Base-by-base conservation (phyloP, 2,888 invertebrate genomes). In the Drosophila lutescens region DNA sequence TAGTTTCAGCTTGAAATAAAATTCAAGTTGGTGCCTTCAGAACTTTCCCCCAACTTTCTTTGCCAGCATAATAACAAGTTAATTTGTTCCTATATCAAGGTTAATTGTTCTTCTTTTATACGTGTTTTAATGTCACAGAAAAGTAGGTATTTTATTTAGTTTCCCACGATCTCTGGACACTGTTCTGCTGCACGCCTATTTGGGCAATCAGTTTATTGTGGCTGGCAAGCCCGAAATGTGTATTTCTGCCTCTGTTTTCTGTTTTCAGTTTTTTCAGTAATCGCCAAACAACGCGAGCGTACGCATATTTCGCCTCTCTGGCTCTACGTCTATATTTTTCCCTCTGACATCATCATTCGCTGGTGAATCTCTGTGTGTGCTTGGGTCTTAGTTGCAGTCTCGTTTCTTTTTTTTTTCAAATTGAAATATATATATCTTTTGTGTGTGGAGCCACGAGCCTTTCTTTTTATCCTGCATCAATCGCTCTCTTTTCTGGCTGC, bases 261-360 rank as follows among this genome's bases (percentile, higher is more conserved):
- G 62, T 56, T 54, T 70, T 83, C 83, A 74, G 77, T 73, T 74
- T 70, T 83, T 70, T 83, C 79, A 89, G 86, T 86, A 77, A 77
- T 73, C 79, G 81, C 58, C 72, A 76, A 79, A 83, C 81, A 77
- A 43, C 86, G 86, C 71, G 65, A 76, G 79, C 88, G 88, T 76
- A 77, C 89, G 81, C 89, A 89, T 82, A 89, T 86, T 82, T 85
- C 79, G 74, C 59, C 54, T 59, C 65, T 47, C 54, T 51, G 66
- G 32, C 67, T 36, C 20, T 13, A 20, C 65, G 26, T 36, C 34
- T 49, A 38, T 65, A 89, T 86, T 80, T 88, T 78, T 74, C 67
- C 54, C 43, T 49, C 89, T 89, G 86, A 81, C 80, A 82, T 85
- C 86, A 83, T 80, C 86, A 80, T 80, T 69, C 30, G 49, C 59